Evolutionary conservation across 2,888 invertebrate species (phyloP), one percentile per base, ranked within the genome.

Genomic region (Lordiphosa fenestrarum): DNA sequence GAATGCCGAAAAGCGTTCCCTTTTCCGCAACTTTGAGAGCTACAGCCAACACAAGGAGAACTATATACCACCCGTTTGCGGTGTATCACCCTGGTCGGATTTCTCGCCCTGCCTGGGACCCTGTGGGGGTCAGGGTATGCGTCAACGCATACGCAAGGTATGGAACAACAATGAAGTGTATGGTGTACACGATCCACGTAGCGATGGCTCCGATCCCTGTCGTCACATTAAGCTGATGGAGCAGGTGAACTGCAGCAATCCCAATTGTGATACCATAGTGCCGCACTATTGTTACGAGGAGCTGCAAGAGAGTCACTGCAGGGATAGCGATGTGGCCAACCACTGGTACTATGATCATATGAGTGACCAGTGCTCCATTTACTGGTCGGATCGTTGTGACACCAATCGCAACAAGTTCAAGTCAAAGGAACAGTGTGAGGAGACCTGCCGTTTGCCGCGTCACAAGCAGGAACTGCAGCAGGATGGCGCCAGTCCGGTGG

Each of bases 351-450:
- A 93, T 88, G 95, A 98, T 88, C 90, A 91, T 23, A 88, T 91
- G 21, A 91, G 91, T 36, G 92, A 92, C 21, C 91, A 91, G 25
- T 98, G 98, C 87, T 93, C 93, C 76, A 92, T 95, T 4, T 98
- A 98, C 89, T 98, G 94, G 90, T 94, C 94, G 21, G 86, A 86
- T 42, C 98, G 97, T 37, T 98, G 98, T 87, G 94, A 95, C 44
- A 96, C 95, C 1, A 98, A 97, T 88, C 92, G 92, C 39, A 98
- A 98, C 89, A 96, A 96, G 88, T 98, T 98, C 89, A 92, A 92
- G 53, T 93, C 93, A 0, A 91, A 93, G 56, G 92, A 93, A 53
- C 92, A 92, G 41, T 97, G 97, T 81, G 91, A 92, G 60, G 90
- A 90, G 19, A 91, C 92, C 9, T 96, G 95, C 78, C 89, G 90